A percentile compares a stretch with the other conserved stretches of the same genome.
phyloP scores from a whole-genome alignment of 92 coral and sea anemone species.

The Zoanthus sansibaricus region DNA sequence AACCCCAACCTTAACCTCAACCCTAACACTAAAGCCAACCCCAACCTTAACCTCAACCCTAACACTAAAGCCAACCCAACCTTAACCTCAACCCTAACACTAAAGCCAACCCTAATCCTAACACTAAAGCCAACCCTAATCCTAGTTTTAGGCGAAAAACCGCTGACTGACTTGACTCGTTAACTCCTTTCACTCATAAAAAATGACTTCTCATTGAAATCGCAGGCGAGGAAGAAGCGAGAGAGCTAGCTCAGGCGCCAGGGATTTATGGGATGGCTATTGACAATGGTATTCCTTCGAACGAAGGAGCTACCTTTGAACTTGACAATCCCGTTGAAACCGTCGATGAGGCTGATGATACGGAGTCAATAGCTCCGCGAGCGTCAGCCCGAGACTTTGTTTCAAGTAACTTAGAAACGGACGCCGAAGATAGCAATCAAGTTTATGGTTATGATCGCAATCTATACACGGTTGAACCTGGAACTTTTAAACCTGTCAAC shows the following conservation, averaged over 20 bases:
- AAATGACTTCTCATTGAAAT: background rate
- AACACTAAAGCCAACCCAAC: too few relatives aligned
- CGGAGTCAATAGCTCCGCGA: background rate
- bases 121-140: too few relatives aligned
- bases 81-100: too few relatives aligned
- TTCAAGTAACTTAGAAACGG: slow-evolving; percentile 26
- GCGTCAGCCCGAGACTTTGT: slow-evolving; percentile 39
- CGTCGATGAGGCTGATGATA: slow-evolving; percentile 29
- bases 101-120: too few relatives aligned
- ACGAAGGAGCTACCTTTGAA: slow-evolving; percentile 8
- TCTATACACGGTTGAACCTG: slow-evolving; percentile 44
- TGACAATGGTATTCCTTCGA: slow-evolving; percentile 13
- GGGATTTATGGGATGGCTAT: slow-evolving; percentile 41
- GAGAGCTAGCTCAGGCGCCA: slow-evolving; percentile 32
- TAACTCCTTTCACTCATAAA: too few relatives aligned
- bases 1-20: too few relatives aligned
- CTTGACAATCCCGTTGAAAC: slow-evolving; percentile 2
- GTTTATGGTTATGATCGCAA: slow-evolving; percentile 88
- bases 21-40: too few relatives aligned
- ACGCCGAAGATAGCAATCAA: slow-evolving; percentile 68
- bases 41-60: too few relatives aligned
- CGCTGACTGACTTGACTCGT: too few relatives aligned
- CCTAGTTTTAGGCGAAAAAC: too few relatives aligned
- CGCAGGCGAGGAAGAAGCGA: slow-evolving; percentile 36
- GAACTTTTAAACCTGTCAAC: slow-evolving; percentile 56